A percentile compares a stretch with the other conserved stretches of the same genome.
phyloP scores from a whole-genome alignment of 2,888 invertebrate genomes.

The Chrysina gloriosa region DNA sequence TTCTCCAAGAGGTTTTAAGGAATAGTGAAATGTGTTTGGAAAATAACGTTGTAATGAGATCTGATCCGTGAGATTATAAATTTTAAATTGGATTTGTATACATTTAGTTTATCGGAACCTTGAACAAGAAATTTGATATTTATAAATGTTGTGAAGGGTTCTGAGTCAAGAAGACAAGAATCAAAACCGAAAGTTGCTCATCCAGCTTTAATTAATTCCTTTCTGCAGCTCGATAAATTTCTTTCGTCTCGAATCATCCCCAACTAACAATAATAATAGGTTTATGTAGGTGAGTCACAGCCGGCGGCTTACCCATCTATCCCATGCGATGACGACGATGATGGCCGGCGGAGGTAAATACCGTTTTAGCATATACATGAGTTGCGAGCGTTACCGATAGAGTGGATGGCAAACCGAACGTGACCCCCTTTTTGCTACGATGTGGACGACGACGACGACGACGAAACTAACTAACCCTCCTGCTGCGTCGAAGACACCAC shows the following conservation, averaged over 20 bases:
- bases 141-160: too few relatives aligned
- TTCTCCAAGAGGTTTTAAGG: too few relatives aligned
- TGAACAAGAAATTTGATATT: too few relatives aligned
- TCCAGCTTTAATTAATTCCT: slow-evolving; percentile 7
- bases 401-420: slow-evolving; percentile 7
- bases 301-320: not conserved
- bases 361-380: slow-evolving; percentile 50
- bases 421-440: slow-evolving; percentile 33
- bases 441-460: too few relatives aligned
- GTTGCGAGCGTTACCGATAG: slow-evolving; percentile 29
- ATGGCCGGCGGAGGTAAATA: slow-evolving; percentile 25
- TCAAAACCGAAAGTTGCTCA: too few relatives aligned
- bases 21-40: too few relatives aligned
- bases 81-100: too few relatives aligned
- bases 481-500: slow-evolving; percentile 14
- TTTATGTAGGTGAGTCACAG: slow-evolving; percentile 33
- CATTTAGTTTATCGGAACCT: too few relatives aligned
- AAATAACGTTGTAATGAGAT: too few relatives aligned
- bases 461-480: slow-evolving; percentile 19
- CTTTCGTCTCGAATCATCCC: slow-evolving; percentile 1
- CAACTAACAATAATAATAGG: slow-evolving; percentile 24
- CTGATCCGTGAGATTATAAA: too few relatives aligned
- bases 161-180: too few relatives aligned
- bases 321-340: not conserved
- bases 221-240: not conserved